These are phyloP conservation scores for Rhineura floridana DNA, from an alignment of 2,113 vertebrate genomes.

Conservation along the genomic window DNA sequence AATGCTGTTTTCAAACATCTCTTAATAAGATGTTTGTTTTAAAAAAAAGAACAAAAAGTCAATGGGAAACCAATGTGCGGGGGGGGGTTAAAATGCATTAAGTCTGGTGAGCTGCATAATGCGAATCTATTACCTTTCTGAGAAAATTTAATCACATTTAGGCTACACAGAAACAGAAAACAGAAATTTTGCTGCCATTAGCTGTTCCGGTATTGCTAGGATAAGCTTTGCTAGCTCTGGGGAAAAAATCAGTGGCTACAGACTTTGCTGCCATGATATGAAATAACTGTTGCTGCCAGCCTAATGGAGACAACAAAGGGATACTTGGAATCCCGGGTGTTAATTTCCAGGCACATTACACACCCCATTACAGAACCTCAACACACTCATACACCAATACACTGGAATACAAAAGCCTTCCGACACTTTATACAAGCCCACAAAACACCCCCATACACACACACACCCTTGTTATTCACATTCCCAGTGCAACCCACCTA, in stretches of 20 bases:
- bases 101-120: background rate
- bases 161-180: background rate
- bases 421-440: background rate
- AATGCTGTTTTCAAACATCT: background rate
- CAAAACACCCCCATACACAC: background rate
- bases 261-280: slow-evolving; percentile 35
- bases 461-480: too few species aligned
- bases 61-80: fast-evolving
- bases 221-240: background rate
- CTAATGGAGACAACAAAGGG: slow-evolving; percentile 38
- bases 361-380: background rate
- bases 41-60: background rate
- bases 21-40: background rate
- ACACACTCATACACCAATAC: background rate
- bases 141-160: background rate
- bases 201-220: background rate
- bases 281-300: slow-evolving; percentile 23
- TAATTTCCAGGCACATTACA: background rate
- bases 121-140: background rate
- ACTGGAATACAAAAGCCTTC: background rate
- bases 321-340: background rate
- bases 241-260: background rate
- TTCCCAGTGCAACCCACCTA: background rate
- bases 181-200: background rate
- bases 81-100: background rate